phyloP scores from a whole-genome alignment of 2,113 vertebrate genomes.

The Gymnorhina tibicen region DNA sequence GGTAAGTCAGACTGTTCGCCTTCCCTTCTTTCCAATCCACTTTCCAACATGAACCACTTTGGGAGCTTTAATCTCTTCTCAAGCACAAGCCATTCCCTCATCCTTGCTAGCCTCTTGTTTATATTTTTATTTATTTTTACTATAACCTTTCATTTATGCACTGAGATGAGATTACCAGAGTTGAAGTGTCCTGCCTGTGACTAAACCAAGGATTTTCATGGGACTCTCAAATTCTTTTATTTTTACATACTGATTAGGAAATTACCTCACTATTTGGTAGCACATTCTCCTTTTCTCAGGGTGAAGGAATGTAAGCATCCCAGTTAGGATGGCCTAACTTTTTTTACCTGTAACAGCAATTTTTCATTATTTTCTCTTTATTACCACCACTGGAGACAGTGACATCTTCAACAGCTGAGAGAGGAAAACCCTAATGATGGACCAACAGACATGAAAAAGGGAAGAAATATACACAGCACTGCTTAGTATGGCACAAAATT shows the following conservation, averaged over 20 bases:
- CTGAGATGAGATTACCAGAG: neutral
- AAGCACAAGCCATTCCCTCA: neutral
- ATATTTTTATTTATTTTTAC: neutral
- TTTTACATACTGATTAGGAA: neutral
- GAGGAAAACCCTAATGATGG: neutral
- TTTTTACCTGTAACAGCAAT: neutral
- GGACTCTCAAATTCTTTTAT: neutral
- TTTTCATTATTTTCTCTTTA: neutral
- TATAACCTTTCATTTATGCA: neutral
- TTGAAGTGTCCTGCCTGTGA: neutral
- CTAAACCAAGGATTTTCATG: neutral
- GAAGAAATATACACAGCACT: neutral
- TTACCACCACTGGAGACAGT: neutral
- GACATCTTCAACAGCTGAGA: neutral
- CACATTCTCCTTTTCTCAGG: neutral
- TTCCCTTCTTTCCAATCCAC: neutral
- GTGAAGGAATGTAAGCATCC: neutral
- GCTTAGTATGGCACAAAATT: accelerated
- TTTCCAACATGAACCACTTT: neutral
- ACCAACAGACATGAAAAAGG: neutral
- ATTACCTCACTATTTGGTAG: neutral
- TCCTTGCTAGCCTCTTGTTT: neutral
- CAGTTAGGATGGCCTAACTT: neutral
- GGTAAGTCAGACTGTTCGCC: neutral
- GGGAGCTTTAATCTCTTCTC: neutral